Evolutionary conservation across 2,888 invertebrate species (phyloP).

Genomic region (Smittia aterrima): DNA sequence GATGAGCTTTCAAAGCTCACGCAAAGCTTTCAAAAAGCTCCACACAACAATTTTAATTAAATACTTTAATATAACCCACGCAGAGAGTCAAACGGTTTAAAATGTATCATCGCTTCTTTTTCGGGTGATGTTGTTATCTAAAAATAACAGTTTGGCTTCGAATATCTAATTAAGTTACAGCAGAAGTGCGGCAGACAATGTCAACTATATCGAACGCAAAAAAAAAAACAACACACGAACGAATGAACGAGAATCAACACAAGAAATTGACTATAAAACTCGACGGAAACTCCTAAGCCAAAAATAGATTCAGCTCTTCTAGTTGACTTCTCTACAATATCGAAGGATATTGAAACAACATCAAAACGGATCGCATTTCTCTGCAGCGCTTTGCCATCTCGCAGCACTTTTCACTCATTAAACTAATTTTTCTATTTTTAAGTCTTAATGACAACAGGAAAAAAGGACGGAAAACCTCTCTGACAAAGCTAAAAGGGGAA

Average conservation of each 20-base stretch:
- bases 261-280: neutral
- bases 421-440: neutral
- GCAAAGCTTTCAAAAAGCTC: no score
- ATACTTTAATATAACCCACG: no score
- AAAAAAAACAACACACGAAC: neutral
- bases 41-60: no score
- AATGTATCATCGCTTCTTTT: neutral
- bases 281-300: neutral
- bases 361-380: neutral
- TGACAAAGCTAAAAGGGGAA: no score
- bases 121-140: neutral
- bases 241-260: neutral
- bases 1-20: neutral
- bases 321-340: no score
- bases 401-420: neutral
- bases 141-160: neutral
- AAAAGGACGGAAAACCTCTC: neutral
- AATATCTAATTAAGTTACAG: constrained; percentile 5
- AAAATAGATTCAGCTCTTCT: neutral
- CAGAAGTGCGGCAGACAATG: neutral
- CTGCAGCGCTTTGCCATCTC: neutral
- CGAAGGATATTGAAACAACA: no score
- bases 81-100: neutral
- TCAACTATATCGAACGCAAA: neutral
- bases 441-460: neutral